A percentile compares a stretch with the other conserved stretches of the same genome.
These are phyloP conservation scores for Myocastor coypus DNA, from an alignment of 2,113 vertebrate species.

Conservation along the genomic window DNA sequence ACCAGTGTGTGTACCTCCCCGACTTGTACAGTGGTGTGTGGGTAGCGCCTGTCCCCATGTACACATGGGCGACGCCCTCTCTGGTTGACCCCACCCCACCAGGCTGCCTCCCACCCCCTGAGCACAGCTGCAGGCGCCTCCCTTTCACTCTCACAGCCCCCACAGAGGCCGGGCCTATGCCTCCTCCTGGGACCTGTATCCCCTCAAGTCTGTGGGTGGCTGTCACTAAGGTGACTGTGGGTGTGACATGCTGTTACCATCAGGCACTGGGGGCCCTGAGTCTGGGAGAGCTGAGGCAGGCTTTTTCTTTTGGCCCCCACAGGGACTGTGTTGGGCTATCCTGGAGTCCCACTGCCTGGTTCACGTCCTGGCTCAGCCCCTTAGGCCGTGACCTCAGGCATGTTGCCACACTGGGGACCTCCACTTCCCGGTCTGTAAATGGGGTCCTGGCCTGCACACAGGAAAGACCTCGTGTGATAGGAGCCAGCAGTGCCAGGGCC, in stretches of 20 bases:
- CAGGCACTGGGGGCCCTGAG: background rate
- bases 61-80: background rate
- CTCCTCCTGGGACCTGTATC: accelerated
- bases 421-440: background rate
- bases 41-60: background rate
- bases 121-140: background rate
- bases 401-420: background rate
- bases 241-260: background rate
- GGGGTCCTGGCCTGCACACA: accelerated
- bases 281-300: background rate
- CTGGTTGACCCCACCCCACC: accelerated
- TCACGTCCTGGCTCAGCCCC: background rate
- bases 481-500: background rate
- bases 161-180: background rate
- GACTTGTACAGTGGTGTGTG: background rate
- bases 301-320: background rate
- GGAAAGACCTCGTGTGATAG: background rate
- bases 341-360: background rate
- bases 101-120: background rate
- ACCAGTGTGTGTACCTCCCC: background rate
- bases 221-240: background rate
- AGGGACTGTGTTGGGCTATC: background rate
- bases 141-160: background rate
- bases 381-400: background rate
- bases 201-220: accelerated